Evolutionary conservation across 2,113 vertebrate genomes (phyloP), one percentile per base, ranked within the genome.

Genomic region (Catharus minimus): DNA sequence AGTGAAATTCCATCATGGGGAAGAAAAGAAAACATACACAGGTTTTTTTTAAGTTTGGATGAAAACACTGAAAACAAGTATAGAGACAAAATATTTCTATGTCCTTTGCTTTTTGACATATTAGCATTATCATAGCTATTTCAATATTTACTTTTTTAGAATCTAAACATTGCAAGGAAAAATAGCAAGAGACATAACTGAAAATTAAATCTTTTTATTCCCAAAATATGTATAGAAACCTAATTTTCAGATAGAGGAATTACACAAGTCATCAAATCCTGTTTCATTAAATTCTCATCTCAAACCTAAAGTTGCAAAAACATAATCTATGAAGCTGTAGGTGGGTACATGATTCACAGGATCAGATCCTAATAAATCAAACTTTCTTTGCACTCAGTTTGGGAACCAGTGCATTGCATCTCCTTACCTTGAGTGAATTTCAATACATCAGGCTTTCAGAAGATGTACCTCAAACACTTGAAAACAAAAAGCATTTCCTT

Each of bases 331-430:
- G 76, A 80, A 87, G 38, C 64, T 92, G 89, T 92, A 86, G 84
- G 89, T 86, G 85, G 69, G 36, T 66, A 57, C 46, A 66, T 94
- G 86, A 97, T 81, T 95, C 92, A 91, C 55, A 90, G 36, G 86
- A 77, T 52, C 33, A 47, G 36, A 20, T 75, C 65, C 57, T 89
- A 73, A 95, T 92, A 88, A 91, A 96, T 86, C 60, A 94, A 62
- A 84, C 56, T 88, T 71, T n/a, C 33, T 83, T 86, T 82, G 71
- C 57, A 38, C 11, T 67, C 46, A 22, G 23, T 92, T 92, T 89
- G 57, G 46, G 38, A 88, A 41, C 16, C 30, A 74, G 33, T 61
- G 24, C 16, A 24, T 64, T 36, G 19, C 41, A 87, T 49, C 47
- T 58, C 19, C 20, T 73, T 79, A 56, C 50, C 30, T 84, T 71